Evolutionary conservation across 92 coral and sea anemone genomes (phyloP).

Genomic region (Zoanthus gigantus): DNA sequence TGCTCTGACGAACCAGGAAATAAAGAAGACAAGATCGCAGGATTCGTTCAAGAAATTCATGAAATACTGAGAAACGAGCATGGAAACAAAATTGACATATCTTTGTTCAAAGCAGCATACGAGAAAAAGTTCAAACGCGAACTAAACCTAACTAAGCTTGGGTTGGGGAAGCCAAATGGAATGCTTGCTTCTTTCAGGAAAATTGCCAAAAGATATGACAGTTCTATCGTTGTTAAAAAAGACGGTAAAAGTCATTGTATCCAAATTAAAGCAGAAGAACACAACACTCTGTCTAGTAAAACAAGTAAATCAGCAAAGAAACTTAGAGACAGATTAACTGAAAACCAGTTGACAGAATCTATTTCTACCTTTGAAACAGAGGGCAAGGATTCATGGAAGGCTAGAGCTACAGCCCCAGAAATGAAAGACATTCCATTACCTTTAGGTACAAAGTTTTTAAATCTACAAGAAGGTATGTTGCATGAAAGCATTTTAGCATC

Average conservation of each 20-base stretch:
- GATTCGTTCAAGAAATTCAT: slow-evolving; percentile 42
- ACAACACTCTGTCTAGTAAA: not conserved
- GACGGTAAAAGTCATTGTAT: slow-evolving; percentile 29
- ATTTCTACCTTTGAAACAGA: not conserved
- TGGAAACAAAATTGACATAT: slow-evolving; percentile 23
- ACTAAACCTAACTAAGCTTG: slow-evolving; percentile 24
- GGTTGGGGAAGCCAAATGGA: not conserved
- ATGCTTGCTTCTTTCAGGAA: not conserved
- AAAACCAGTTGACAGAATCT: not conserved
- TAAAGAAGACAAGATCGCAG: not conserved
- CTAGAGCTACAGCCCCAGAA: not conserved
- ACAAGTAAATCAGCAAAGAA: not conserved
- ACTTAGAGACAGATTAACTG: not conserved
- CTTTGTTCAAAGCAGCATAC: slow-evolving; percentile 30
- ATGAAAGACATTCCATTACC: not conserved
- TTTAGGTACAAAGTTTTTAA: not conserved
- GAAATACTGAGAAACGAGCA: slow-evolving; percentile 41
- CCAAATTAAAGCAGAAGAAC: not conserved
- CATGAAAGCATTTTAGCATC: not conserved
- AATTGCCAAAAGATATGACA: slow-evolving; percentile 31
- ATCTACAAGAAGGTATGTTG: not conserved
- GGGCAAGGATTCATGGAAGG: not conserved
- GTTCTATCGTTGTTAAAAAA: not conserved
- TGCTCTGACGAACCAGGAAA: not conserved
- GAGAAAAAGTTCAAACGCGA: slow-evolving; percentile 33